These are phyloP conservation scores for Octodon degus DNA, from an alignment of 2,113 vertebrate species.

Conservation along the genomic window DNA sequence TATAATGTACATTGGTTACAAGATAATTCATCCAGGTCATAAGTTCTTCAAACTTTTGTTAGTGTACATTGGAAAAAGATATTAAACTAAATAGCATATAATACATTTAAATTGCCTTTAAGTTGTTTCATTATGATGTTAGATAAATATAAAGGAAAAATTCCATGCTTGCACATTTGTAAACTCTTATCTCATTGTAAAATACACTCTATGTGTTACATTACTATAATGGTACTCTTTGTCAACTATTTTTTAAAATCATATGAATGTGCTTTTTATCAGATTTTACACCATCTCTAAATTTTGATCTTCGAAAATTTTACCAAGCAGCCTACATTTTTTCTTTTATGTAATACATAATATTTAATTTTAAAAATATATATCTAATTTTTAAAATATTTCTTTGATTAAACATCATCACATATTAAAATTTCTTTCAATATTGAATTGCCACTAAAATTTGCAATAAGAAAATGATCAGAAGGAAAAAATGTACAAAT, in stretches of 20 bases:
- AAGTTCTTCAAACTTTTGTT: conserved; percentile 32
- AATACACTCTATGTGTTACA: neutral
- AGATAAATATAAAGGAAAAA: conserved; percentile 28
- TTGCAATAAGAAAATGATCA: conserved; percentile 46
- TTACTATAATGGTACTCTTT: neutral
- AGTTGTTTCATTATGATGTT: conserved; percentile 49
- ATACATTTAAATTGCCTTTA: conserved; percentile 34
- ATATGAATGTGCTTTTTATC: conserved; percentile 17
- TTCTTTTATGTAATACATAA: neutral
- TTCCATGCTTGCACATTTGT: conserved; percentile 54
- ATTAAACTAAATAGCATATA: conserved; percentile 39
- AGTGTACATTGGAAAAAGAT: conserved; percentile 22
- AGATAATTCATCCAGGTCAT: conserved; percentile 53
- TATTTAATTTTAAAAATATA: conserved; percentile 48
- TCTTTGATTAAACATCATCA: neutral
- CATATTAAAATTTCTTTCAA: neutral
- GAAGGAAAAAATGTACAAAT: neutral
- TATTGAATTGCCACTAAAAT: conserved; percentile 12
- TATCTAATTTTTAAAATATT: neutral
- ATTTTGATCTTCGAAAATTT: neutral
- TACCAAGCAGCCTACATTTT: neutral
- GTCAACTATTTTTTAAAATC: neutral
- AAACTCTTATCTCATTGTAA: conserved; percentile 12
- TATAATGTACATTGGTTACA: conserved; percentile 40
- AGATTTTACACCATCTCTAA: neutral